These are phyloP conservation scores for Drosophila robusta DNA, from an alignment of 2,888 invertebrate species.

Conservation along the genomic window DNA sequence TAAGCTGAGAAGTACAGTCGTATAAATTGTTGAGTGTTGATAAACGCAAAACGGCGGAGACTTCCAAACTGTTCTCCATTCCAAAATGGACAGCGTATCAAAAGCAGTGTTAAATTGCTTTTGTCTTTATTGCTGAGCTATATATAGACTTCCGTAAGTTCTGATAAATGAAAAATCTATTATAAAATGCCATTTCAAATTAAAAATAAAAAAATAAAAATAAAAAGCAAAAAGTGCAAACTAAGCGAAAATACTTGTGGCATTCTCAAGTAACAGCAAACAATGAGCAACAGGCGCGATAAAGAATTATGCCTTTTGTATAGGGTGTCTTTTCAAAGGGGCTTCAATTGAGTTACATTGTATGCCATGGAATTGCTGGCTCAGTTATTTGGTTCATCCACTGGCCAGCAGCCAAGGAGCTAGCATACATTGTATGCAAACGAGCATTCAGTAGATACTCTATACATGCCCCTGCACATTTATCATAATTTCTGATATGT, in stretches of 20 bases:
- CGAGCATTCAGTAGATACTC: conserved; percentile 20
- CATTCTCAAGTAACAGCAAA: conserved; percentile 28
- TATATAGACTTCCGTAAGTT: conserved; percentile 1
- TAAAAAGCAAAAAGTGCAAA: neutral
- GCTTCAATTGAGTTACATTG: conserved; percentile 5
- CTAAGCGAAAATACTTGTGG: conserved; percentile 2
- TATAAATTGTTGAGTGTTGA: conserved; percentile 8
- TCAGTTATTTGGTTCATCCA: conserved; percentile 2
- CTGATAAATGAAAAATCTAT: conserved; percentile 16
- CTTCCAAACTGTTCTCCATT: conserved; percentile 4
- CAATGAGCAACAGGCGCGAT: conserved; percentile 41
- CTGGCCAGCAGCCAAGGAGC: conserved; percentile 24
- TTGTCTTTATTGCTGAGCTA: neutral
- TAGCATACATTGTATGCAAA: conserved; percentile 24
- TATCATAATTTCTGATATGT: conserved; percentile 19
- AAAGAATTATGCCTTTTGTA: conserved; percentile 5
- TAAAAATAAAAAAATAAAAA: neutral
- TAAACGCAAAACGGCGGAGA: neutral
- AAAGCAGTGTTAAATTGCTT: neutral
- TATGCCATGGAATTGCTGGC: neutral
- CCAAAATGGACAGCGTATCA: neutral
- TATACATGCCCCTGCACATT: conserved; percentile 22
- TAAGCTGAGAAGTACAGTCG: neutral
- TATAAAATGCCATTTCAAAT: neutral
- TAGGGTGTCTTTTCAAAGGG: conserved; percentile 4